Conservation (phyloP, 1,140 invertebrate species). For the Drosophila ambigua region DNA sequence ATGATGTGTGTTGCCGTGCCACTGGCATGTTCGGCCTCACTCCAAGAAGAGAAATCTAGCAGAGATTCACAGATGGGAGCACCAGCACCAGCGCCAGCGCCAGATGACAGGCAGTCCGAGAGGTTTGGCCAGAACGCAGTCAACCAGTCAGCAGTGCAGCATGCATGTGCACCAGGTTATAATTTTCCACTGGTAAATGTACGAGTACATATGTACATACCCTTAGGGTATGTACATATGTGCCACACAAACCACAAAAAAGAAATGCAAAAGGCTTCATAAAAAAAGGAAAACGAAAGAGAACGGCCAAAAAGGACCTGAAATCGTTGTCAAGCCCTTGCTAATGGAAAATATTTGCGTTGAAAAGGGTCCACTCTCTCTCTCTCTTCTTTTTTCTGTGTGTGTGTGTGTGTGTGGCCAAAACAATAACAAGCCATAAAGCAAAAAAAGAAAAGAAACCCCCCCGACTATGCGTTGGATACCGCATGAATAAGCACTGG, state of each 20-base stretch:
- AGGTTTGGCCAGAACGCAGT: not conserved
- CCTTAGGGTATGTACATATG: constrained; percentile 29
- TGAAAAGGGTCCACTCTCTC: constrained; percentile 63
- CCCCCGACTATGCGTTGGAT: constrained; percentile 64
- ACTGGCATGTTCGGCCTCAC: too few relatives aligned
- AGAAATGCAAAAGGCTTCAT: constrained; percentile 43
- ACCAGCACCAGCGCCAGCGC: too few relatives aligned
- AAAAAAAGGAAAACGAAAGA: constrained; percentile 8
- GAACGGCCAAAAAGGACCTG: constrained; percentile 56
- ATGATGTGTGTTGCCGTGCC: too few relatives aligned
- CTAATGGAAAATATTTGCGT: constrained; percentile 79
- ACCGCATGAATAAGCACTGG: constrained; percentile 64
- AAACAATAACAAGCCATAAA: constrained; percentile 77
- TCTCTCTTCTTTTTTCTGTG: constrained; percentile 17
- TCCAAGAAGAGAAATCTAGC: too few relatives aligned
- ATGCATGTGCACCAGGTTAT: constrained; percentile 71
- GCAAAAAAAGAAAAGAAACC: constrained; percentile 38
- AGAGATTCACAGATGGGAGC: too few relatives aligned
- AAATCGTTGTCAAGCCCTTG: constrained; percentile 70
- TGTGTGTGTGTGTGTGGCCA: constrained; percentile 29
- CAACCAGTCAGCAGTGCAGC: constrained; percentile 12
- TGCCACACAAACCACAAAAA: constrained; percentile 63
- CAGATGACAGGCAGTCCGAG: constrained; percentile 25
- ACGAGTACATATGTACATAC: constrained; percentile 67
- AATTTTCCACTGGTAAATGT: constrained; percentile 75